Conservation (phyloP, 2,797 vertebrate genomes). For the Microctenopoma stevenorrisi region DNA sequence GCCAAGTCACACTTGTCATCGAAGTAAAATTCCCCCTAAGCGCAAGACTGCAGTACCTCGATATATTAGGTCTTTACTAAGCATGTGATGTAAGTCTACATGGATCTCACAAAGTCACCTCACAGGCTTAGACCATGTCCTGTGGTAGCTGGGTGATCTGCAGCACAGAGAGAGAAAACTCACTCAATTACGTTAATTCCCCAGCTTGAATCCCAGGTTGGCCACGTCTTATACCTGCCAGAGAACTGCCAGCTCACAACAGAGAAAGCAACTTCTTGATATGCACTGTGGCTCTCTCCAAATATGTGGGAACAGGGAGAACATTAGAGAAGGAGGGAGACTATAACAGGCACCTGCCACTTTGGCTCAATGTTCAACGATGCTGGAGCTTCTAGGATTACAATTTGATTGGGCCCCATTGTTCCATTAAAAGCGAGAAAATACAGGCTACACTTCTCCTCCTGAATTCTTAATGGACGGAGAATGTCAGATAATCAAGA, state of each 20-base stretch:
- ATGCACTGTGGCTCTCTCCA: conserved; percentile 56
- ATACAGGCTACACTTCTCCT: conserved; percentile 25
- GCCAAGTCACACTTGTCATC: conserved; percentile 80
- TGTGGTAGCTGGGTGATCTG: conserved; percentile 40
- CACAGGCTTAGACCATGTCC: conserved; percentile 50
- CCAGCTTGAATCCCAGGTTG: conserved; percentile 49
- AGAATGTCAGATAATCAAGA: conserved; percentile 50
- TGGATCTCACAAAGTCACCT: conserved; percentile 60
- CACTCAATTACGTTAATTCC: conserved; percentile 62
- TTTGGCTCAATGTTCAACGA: conserved; percentile 56
- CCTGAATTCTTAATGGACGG: conserved; percentile 42
- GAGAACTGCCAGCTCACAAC: conserved; percentile 41
- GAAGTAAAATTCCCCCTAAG: conserved; percentile 73
- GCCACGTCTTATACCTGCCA: conserved; percentile 62
- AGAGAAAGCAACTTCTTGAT: conserved; percentile 56
- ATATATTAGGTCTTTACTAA: conserved; percentile 59
- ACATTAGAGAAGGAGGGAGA: conserved; percentile 57
- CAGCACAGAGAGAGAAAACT: conserved; percentile 48
- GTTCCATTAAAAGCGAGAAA: conserved; percentile 61
- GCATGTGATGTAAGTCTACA: conserved; percentile 41
- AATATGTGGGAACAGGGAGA: conserved; percentile 62
- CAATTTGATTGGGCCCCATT: conserved; percentile 54
- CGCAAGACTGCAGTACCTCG: conserved; percentile 48
- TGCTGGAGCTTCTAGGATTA: conserved; percentile 58
- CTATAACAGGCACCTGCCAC: conserved; percentile 73